Evolutionary conservation across 2,888 invertebrate species (phyloP).

Genomic region (Odontothrips loti): DNA sequence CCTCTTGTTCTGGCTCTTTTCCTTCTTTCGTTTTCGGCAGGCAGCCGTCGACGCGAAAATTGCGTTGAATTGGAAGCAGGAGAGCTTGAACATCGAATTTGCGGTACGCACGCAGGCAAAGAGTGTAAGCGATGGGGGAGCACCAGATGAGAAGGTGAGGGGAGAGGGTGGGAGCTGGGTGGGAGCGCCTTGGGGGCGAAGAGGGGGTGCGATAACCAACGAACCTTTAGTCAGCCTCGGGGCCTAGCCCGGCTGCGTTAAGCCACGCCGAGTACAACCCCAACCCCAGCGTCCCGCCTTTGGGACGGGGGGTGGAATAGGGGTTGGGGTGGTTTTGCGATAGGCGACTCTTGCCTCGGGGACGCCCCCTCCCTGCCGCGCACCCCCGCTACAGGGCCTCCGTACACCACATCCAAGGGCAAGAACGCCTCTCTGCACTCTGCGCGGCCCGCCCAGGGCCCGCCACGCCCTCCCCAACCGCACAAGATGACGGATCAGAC

Average conservation of each 20-base stretch:
- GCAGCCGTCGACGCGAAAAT: background rate
- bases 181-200: background rate
- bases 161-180: background rate
- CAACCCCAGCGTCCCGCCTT: background rate
- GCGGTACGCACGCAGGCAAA: background rate
- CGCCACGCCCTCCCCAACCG: too few relatives aligned
- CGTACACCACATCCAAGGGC: background rate
- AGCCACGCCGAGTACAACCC: conserved; percentile 2
- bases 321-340: background rate
- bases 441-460: too few relatives aligned
- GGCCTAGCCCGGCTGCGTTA: background rate
- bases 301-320: background rate
- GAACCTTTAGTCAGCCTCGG: conserved; percentile 3
- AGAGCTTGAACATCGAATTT: conserved; percentile 26
- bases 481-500: too few relatives aligned
- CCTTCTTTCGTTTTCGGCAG: too few relatives aligned
- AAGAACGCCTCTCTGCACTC: background rate
- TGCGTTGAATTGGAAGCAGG: conserved; percentile 24
- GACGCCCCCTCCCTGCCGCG: background rate
- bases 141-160: background rate
- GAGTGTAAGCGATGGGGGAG: background rate
- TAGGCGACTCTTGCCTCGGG: background rate
- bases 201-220: background rate
- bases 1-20: too few relatives aligned
- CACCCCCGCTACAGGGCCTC: background rate